Base-by-base conservation (phyloP, 2,797 vertebrate species). In the Enteromius radiatus region DNA sequence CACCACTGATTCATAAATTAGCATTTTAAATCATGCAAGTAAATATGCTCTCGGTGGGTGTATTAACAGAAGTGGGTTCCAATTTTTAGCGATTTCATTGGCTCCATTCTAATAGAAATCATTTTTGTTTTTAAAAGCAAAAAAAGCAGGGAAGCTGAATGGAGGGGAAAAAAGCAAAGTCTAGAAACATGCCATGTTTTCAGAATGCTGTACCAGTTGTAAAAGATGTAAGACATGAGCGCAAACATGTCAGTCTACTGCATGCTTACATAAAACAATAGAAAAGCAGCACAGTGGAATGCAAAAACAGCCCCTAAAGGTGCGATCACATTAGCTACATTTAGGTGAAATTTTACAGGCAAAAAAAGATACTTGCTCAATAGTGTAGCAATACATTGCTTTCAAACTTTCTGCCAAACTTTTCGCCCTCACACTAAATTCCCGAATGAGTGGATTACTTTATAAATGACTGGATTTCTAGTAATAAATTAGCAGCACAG, bases 211-310 rank as follows among this genome's bases (percentile, higher is more conserved):
- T 68, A 21, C 33, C 33, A 41, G 38, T 38, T 41, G 38, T 7
- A 23, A 43, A 23, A 7, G n/a, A 7, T 68, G 36, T 14, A 41
- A 21, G 65, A 68, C 63, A 36, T 3, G 10, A 41, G 5, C 0
- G 11, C 38, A 63, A 17, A 63, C 61, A 33, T 0, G 11, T 59
- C 4, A 1, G 2, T 67, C 15, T 41, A 43, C 12, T 26, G 12
- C 38, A 43, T 43, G 12, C 41, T 69, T 69, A 43, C 67, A 69
- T 69, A 43, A 67, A 68, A 68, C 65, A 68, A 21, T 23, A 8
- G 28, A 10, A 64, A 33, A 64, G 15, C 28, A 33, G 28, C 28
- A 64, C 4, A 19, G 15, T 64, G 61, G 6, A 64, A 64, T 33
- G 28, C 61, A 33, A 63, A 17, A 63, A 31, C 59, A 61, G 59